These are phyloP conservation scores for Helobdella robusta DNA, from an alignment of 2,888 invertebrate species.

Conservation along the genomic window DNA sequence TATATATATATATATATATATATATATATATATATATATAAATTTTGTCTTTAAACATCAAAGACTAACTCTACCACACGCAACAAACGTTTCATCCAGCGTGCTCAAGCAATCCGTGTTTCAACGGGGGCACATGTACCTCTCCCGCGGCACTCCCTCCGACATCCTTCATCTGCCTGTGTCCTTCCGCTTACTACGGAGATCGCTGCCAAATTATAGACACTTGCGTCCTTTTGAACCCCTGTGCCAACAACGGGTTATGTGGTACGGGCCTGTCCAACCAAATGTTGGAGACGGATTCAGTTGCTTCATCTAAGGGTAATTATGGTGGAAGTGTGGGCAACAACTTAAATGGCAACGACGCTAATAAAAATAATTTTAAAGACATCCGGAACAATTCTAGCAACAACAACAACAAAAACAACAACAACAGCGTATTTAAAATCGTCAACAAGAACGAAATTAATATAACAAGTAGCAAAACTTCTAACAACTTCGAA, in stretches of 20 bases:
- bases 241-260: conserved; percentile 5
- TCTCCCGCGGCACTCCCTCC: background rate
- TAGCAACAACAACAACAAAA: background rate
- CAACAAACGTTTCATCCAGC: background rate
- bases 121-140: conserved; percentile 7
- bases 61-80: background rate
- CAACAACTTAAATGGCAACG: no score
- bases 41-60: background rate
- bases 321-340: no score
- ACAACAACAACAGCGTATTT: background rate
- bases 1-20: background rate
- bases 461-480: background rate
- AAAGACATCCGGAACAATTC: background rate
- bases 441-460: background rate
- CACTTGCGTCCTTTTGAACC: conserved; percentile 6
- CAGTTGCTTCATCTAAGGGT: no score
- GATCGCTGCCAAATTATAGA: conserved; percentile 23
- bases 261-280: no score
- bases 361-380: background rate
- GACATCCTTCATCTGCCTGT: conserved; percentile 32
- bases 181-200: conserved; percentile 32
- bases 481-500: background rate
- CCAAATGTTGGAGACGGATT: no score
- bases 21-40: background rate
- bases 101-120: conserved; percentile 13